Conservation (phyloP, 2,113 vertebrate genomes). For the Calcarius ornatus region DNA sequence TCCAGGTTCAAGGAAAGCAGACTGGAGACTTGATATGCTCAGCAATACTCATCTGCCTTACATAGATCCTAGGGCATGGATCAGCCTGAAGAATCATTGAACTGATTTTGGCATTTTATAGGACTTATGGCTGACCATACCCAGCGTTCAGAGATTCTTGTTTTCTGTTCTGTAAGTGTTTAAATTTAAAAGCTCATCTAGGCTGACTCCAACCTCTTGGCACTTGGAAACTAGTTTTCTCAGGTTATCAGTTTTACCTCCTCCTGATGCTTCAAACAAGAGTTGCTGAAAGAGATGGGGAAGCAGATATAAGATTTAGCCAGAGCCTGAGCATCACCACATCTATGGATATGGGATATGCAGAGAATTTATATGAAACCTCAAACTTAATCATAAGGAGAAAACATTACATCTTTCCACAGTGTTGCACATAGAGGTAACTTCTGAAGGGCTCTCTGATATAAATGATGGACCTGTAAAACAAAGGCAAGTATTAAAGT, state of each 20-base stretch:
- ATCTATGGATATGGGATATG: conserved; percentile 83
- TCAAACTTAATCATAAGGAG: conserved; percentile 79
- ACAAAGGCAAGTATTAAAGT: conserved; percentile 61
- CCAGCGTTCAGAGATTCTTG: conserved; percentile 82
- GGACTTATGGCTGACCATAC: conserved; percentile 77
- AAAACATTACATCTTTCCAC: conserved; percentile 98
- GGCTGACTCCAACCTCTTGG: conserved; percentile 94
- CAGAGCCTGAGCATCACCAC: conserved; percentile 77
- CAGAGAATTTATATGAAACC: conserved; percentile 78
- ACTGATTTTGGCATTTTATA: conserved; percentile 83
- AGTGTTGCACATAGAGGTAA: conserved; percentile 93
- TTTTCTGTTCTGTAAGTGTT: conserved; percentile 84
- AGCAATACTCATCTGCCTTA: conserved; percentile 78
- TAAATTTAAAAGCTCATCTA: conserved; percentile 93
- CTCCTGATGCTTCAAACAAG: conserved; percentile 93
- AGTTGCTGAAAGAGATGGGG: conserved; percentile 89
- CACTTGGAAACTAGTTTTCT: conserved; percentile 90
- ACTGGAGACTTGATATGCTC: conserved; percentile 76
- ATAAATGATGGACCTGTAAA: conserved; percentile 89
- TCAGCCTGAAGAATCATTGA: conserved; percentile 82
- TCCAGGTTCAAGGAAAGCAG: conserved; percentile 75
- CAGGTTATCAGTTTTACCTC: conserved; percentile 91
- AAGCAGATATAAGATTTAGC: conserved; percentile 82
- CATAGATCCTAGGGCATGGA: conserved; percentile 75
- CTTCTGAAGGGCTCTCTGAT: conserved; percentile 90